Evolutionary conservation across 2,888 invertebrate species (phyloP), one percentile per base, ranked within the genome.

Genomic region (Drosophila diplacantha): DNA sequence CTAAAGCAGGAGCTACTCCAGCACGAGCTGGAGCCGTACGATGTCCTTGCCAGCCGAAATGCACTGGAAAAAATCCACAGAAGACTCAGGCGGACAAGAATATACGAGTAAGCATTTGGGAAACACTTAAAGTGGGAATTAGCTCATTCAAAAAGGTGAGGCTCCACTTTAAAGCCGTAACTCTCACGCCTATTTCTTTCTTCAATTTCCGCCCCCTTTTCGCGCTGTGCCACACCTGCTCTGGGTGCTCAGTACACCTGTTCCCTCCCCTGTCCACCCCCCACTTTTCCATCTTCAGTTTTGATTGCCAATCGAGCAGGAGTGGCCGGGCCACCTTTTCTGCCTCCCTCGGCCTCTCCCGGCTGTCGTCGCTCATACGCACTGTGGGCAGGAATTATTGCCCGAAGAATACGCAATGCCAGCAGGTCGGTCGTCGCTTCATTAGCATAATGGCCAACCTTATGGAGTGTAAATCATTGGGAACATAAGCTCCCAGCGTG

Each of bases 401-500:
- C 60, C 47, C n/a, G 43, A 18, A 29, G 43, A 54, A 29, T 29
- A 52, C 32, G 29, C 37, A 59, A 47, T 52, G 56, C 31, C 44
- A 5, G 35, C 41, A 41, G 39, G 39, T 41, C 39, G 44, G 3
- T n/a, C 26, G 64, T 11, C 58, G 64, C 52, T 58, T 51, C 58
- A 66, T 66, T 64, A 66, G 47, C 65, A 66, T 66, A 66, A 66
- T 64, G 62, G 50, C 50, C 49, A 38, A 49, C 49, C 55, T 65
- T 55, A 65, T 62, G 64, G 58, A 58, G 66, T 66, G 66, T 66
- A 58, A 64, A 64, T 58, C 66, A 66, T 58, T 46, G 8, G 26
- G 51, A 56, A 56, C 64, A 62, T 51, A 62, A 65, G 61, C 34
- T 31, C 7, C 11, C 22, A 11, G 38, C 29, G 31, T 20, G 4